Base-by-base conservation (phyloP, 2,113 vertebrate species). In the Lontra canadensis region DNA sequence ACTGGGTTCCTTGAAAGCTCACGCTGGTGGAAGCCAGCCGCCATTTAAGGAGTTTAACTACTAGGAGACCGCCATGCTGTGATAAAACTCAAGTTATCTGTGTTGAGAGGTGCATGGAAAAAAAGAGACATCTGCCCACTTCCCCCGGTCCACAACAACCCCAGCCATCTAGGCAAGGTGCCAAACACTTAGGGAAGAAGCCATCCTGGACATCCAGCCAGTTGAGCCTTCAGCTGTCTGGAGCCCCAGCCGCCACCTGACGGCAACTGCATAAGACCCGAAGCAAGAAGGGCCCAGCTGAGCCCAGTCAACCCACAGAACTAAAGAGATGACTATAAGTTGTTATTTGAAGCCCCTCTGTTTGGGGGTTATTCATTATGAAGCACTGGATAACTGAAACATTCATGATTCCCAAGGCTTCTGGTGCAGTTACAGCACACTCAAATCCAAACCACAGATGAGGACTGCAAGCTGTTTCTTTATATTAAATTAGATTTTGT, bases 401-500 rank as follows among this genome's bases (percentile, higher is more conserved):
- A 26, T n/a, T 87, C 49, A 55, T 67, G 57, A 93, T 76, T 90
- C 39, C 23, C 11, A 73, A 42, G 86, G 23, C 84, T 92, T 23
- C 78, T 90, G 44, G 52, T 61, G 17, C 20, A 61, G 61, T 59
- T 82, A 92, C 6, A 76, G 15, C 21, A 25, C 18, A 52, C 10
- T 21, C 15, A 87, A 44, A 76, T 89, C 29, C 85, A 90, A 39
- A 44, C 92, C 26, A 6, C 36, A 80, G 25, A 80, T 47, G 52
- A 86, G 12, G 57, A 89, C 26, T 69, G 13, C 42, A 95, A 91
- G 42, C 78, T 65, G 36, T 73, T 94, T 52, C 36, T 52, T 94
- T 79, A 42, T 49, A 94, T 61, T 79, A 67, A 82, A 47, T 93
- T 90, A 69, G 82, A 76, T 87, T 73, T 90, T 92, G 31, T 59